Percentiles rank a stretch among this genome's conserved stretches.
These are phyloP conservation scores for Meta bourneti DNA, from an alignment of 2,888 invertebrate genomes.

Conservation along the genomic window DNA sequence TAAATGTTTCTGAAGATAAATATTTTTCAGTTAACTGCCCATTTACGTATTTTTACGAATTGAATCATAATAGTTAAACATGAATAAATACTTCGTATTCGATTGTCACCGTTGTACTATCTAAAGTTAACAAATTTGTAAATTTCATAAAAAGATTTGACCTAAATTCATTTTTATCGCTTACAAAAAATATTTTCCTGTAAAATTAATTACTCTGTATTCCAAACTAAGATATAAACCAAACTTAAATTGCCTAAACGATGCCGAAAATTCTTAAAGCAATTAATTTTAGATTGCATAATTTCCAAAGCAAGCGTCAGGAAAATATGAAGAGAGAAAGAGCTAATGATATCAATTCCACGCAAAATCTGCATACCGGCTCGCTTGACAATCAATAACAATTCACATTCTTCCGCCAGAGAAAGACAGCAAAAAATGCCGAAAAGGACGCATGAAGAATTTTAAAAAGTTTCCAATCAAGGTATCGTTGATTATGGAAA, in stretches of 20 bases:
- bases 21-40: too few relatives aligned
- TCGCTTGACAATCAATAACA: not conserved
- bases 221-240: not conserved
- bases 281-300: not conserved
- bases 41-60: too few relatives aligned
- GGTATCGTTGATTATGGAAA: constrained; percentile 33
- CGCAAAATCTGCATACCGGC: not conserved
- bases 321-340: not conserved
- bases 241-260: too few relatives aligned
- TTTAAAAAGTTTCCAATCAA: constrained; percentile 39
- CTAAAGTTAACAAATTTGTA: too few relatives aligned
- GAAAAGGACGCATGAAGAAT: constrained; percentile 24
- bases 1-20: too few relatives aligned
- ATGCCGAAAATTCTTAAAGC: not conserved
- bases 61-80: too few relatives aligned
- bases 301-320: not conserved
- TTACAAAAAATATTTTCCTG: not conserved
- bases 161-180: too few relatives aligned
- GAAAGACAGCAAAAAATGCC: not conserved
- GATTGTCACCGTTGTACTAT: too few relatives aligned
- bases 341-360: not conserved
- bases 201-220: not conserved
- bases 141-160: too few relatives aligned
- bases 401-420: constrained; percentile 5
- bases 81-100: too few relatives aligned